Base-by-base conservation (phyloP, 2,113 vertebrate genomes). In the Sylvicapra grimmia region DNA sequence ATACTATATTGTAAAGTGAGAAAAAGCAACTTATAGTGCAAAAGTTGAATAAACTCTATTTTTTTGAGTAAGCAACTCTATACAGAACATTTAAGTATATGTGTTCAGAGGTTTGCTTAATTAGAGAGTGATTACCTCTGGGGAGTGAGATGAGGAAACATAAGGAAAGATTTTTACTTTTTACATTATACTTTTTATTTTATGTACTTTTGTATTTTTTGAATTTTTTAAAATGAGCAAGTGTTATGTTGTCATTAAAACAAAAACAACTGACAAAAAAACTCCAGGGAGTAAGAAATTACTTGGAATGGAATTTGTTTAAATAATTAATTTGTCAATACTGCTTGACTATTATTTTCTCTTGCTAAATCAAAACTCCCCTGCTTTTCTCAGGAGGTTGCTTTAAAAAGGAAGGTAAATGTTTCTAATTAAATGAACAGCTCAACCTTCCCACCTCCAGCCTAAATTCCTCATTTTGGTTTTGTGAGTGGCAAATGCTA, bases 311-410 rank as follows among this genome's bases (percentile, higher is more conserved):
- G 85, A 95, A 83, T 97, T 79, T 86, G 86, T 96, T 98, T 97
- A 96, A 98, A 92, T 96, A 96, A 98, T 98, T 98, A 93, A 97
- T 97, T 97, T 96, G 90, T 93, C 23, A 13, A 96, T 97, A 72
- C 21, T 19, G 21, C 77, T 89, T 93, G 89, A 56, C 93, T 92
- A 63, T 96, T 97, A 92, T 98, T 98, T 97, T 95, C 96, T 96
- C 94, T 89, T 94, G 88, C 65, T 97, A 91, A 96, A 94, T 83
- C 95, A 95, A 94, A 98, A 92, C 89, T 97, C 93, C 63, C 63
- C 80, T 97, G 94, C 93, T 88, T 96, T 93, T 96, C 95, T 86
- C 59, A 63, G 93, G 90, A 88, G 93, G 96, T 53, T 49, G 89
- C 51, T 97, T 97, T 96, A 79, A 92, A 97, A 97, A 96, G 75